These are phyloP conservation scores for Phocides pigmalion DNA, from an alignment of 1,140 invertebrate species.

Conservation along the genomic window DNA sequence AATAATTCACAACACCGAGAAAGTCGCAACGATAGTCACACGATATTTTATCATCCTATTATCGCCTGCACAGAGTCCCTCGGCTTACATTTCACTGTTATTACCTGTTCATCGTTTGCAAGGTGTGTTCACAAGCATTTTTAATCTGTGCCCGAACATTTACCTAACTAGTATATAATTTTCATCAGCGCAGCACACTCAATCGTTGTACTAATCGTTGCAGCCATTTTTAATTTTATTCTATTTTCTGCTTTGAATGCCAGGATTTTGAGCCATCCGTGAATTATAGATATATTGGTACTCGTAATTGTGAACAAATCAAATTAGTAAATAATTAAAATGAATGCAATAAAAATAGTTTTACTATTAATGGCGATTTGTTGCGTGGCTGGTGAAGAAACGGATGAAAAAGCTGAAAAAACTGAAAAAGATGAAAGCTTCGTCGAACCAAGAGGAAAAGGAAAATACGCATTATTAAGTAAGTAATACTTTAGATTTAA, in stretches of 20 bases:
- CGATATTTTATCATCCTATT: constrained; percentile 48
- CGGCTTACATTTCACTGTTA: constrained; percentile 27
- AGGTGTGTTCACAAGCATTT: constrained; percentile 17
- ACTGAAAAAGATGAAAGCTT: no score
- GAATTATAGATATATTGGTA: background rate
- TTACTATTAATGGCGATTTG: background rate
- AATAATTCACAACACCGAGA: constrained; percentile 45
- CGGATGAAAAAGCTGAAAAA: no score
- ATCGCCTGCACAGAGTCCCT: constrained; percentile 33
- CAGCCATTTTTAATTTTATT: background rate
- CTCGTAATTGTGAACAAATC: no score
- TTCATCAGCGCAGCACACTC: background rate
- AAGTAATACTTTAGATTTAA: constrained; percentile 42
- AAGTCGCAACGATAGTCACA: constrained; percentile 17
- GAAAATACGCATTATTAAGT: constrained; percentile 69
- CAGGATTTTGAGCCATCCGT: background rate
- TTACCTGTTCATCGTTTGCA: constrained; percentile 21
- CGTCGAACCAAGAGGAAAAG: constrained; percentile 59
- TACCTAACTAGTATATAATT: background rate
- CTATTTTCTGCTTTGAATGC: background rate
- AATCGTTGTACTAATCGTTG: background rate
- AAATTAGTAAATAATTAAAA: background rate
- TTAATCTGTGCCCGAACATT: constrained; percentile 17
- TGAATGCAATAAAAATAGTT: constrained; percentile 17
- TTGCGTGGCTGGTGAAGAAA: constrained; percentile 37